phyloP scores from a whole-genome alignment of 1,140 invertebrate species.

The Aphaenogaster floridana region DNA sequence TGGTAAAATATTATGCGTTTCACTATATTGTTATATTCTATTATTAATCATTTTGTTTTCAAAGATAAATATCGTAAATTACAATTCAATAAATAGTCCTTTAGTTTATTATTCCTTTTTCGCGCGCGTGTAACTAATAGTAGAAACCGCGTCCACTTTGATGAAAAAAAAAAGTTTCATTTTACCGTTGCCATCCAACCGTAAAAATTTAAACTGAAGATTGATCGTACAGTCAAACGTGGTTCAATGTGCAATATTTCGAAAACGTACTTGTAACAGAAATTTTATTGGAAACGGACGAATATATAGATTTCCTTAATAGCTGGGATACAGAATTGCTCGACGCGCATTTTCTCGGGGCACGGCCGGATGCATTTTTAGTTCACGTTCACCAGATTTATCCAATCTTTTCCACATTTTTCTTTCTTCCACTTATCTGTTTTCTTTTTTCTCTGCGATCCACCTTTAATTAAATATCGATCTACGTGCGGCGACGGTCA shows the following conservation, averaged over 20 bases:
- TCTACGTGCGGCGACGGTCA: conserved; percentile 12
- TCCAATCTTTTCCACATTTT: conserved; percentile 64
- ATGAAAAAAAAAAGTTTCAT: conserved; percentile 16
- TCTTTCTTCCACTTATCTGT: conserved; percentile 60
- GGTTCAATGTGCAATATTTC: conserved; percentile 47
- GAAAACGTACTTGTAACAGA: conserved; percentile 57
- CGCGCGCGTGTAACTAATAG: neutral
- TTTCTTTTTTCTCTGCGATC: conserved; percentile 56
- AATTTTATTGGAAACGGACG: conserved; percentile 56
- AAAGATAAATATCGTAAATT: neutral
- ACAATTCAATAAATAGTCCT: neutral
- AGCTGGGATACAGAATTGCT: conserved; percentile 55
- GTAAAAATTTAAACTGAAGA: conserved; percentile 55
- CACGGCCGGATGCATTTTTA: conserved; percentile 60
- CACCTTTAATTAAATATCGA: conserved; percentile 54
- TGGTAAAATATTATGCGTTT: neutral
- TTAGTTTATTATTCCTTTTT: neutral
- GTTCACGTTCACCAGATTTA: conserved; percentile 56
- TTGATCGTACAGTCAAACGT: conserved; percentile 46
- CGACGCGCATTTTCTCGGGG: conserved; percentile 51
- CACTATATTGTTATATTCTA: neutral
- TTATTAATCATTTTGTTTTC: neutral
- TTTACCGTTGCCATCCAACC: neutral
- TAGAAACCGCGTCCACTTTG: neutral
- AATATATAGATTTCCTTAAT: conserved; percentile 63